phyloP scores from a whole-genome alignment of 2,888 invertebrate species.

The Entomobrya proxima region DNA sequence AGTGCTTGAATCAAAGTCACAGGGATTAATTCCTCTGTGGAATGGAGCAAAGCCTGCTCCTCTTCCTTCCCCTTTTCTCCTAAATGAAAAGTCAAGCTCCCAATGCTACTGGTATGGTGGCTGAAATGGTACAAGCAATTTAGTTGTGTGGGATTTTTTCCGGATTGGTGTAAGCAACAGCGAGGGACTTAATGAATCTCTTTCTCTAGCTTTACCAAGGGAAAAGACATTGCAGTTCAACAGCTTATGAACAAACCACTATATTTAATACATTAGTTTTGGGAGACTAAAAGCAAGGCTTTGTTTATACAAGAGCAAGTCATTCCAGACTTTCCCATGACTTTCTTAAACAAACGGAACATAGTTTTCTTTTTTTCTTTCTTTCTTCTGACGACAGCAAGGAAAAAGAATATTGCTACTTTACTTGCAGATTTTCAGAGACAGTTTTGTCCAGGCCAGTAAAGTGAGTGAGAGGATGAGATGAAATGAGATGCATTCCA shows the following conservation, averaged over 20 bases:
- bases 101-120: not conserved
- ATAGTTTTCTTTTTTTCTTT: not conserved
- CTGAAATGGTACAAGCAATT: conserved; percentile 58
- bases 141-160: conserved; percentile 26
- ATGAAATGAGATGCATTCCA: conserved; percentile 38
- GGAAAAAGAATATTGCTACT: conserved; percentile 3
- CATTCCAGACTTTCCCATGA: not conserved
- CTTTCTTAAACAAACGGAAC: not conserved
- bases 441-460: conserved; percentile 1
- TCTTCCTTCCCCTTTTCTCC: conserved; percentile 47
- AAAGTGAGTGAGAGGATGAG: not conserved
- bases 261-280: conserved; percentile 18
- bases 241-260: not conserved
- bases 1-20: conserved; percentile 75
- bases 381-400: not conserved
- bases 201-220: too few species aligned
- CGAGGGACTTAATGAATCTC: conserved; percentile 52
- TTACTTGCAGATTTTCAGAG: conserved; percentile 46
- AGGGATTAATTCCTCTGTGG: conserved; percentile 74
- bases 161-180: conserved; percentile 22
- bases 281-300: not conserved
- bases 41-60: conserved; percentile 17
- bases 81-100: conserved; percentile 75
- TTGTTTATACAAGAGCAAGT: not conserved
- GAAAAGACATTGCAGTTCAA: too few species aligned